A percentile compares a stretch with the other conserved stretches of the same genome.
These are phyloP conservation scores for Subacronicta megacephala DNA, from an alignment of 2,888 invertebrate species.

Conservation along the genomic window DNA sequence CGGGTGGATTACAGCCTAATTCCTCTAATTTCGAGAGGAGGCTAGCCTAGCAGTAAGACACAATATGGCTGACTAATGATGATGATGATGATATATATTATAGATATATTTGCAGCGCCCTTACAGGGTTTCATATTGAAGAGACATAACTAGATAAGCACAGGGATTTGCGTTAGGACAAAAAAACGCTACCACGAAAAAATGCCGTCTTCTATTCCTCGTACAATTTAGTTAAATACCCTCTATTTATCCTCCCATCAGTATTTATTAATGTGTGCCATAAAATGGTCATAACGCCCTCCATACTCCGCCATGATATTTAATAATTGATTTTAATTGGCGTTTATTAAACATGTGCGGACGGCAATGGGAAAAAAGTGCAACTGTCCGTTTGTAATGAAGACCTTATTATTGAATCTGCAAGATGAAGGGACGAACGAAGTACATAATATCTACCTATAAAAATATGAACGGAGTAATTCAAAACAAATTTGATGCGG, in stretches of 20 bases:
- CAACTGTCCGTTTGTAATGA: constrained; percentile 47
- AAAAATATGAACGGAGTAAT: too few species aligned
- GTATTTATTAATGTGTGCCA: constrained; percentile 52
- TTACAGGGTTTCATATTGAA: too few species aligned
- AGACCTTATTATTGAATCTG: constrained; percentile 10
- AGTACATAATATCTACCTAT: too few species aligned
- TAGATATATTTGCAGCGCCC: too few species aligned
- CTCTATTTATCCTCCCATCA: constrained; percentile 41
- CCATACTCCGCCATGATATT: constrained; percentile 52
- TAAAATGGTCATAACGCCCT: constrained; percentile 63
- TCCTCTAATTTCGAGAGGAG: too few species aligned
- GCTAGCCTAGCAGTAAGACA: too few species aligned
- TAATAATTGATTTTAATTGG: constrained; percentile 83
- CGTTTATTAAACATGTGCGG: constrained; percentile 77
- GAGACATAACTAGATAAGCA: too few species aligned
- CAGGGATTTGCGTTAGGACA: too few species aligned
- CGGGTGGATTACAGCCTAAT: too few species aligned
- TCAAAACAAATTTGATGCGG: neutral
- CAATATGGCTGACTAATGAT: too few species aligned
- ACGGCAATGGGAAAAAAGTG: constrained; percentile 68
- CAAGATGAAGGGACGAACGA: neutral
- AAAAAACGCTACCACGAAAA: neutral
- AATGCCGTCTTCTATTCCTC: constrained; percentile 8
- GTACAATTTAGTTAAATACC: constrained; percentile 33
- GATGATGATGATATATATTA: too few species aligned